Conservation (phyloP, 2,797 vertebrate genomes). For the Sylvilagus floridanus region DNA sequence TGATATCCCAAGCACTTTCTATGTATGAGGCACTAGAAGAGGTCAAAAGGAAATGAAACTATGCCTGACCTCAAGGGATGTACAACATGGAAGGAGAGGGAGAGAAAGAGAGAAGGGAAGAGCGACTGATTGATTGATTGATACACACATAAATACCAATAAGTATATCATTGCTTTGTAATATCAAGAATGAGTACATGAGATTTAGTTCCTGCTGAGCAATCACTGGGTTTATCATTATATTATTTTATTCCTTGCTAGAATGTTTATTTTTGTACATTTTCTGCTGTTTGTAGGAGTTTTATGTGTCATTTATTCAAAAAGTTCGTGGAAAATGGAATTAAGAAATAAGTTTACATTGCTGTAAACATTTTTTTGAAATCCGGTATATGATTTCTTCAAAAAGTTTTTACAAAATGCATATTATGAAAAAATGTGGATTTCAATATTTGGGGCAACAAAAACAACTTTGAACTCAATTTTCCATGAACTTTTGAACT, state of each 20-base stretch:
- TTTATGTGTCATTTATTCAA: not conserved
- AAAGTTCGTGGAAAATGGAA: too few relatives aligned
- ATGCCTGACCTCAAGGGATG: not conserved
- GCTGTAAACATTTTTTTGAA: too few relatives aligned
- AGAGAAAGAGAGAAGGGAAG: not conserved
- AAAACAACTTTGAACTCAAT: too few relatives aligned
- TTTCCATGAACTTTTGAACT: too few relatives aligned
- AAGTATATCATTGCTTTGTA: not conserved
- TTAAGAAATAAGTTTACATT: too few relatives aligned
- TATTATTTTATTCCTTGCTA: conserved; percentile 27
- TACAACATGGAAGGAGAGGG: not conserved
- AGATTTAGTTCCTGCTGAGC: not conserved
- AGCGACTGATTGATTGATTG: too few relatives aligned
- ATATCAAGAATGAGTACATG: not conserved
- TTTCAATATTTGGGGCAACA: too few relatives aligned
- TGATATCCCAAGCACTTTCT: not conserved
- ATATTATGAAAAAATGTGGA: too few relatives aligned
- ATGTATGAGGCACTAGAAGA: not conserved
- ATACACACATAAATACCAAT: not conserved
- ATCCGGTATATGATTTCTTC: too few relatives aligned
- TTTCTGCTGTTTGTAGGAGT: not conserved
- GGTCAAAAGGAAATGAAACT: not conserved
- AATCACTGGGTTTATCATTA: not conserved
- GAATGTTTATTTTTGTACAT: not conserved
- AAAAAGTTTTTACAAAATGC: too few relatives aligned